Conservation (phyloP, 1,140 invertebrate species). For the Dolichoris vasculosae region DNA sequence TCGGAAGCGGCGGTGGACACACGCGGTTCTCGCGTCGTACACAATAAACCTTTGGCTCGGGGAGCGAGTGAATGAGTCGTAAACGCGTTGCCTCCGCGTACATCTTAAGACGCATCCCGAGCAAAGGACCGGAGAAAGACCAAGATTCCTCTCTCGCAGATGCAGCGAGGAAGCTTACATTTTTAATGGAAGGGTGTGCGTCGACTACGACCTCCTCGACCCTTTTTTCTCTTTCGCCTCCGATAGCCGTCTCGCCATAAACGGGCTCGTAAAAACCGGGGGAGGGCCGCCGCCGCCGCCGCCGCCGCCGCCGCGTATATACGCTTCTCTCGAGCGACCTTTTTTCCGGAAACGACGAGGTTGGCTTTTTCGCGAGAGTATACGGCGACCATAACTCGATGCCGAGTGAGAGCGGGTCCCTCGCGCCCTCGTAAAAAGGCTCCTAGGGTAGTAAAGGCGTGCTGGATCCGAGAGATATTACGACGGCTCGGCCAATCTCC, state of each 20-base stretch:
- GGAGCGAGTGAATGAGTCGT: conserved; percentile 30
- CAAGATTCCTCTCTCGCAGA: conserved; percentile 20
- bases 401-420: not conserved
- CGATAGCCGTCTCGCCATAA: conserved; percentile 26
- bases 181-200: conserved; percentile 41
- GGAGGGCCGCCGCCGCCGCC: not conserved
- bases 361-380: conserved; percentile 21
- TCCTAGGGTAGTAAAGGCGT: conserved; percentile 25
- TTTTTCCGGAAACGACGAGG: conserved; percentile 15
- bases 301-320: not conserved
- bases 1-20: not conserved
- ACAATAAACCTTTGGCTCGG: conserved; percentile 1
- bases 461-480: conserved; percentile 9
- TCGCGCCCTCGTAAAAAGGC: conserved; percentile 19
- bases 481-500: conserved; percentile 27
- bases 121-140: not conserved
- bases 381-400: conserved; percentile 25
- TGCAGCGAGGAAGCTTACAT: conserved; percentile 4
- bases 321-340: not conserved
- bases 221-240: conserved; percentile 15
- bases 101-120: too few species aligned
- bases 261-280: conserved; percentile 13
- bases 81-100: conserved; percentile 10
- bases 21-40: conserved; percentile 17
- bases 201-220: not conserved